A percentile compares a stretch with the other conserved stretches of the same genome.
Conservation (phyloP, 2,113 vertebrate species). For the Coregonus clupeaformis region DNA sequence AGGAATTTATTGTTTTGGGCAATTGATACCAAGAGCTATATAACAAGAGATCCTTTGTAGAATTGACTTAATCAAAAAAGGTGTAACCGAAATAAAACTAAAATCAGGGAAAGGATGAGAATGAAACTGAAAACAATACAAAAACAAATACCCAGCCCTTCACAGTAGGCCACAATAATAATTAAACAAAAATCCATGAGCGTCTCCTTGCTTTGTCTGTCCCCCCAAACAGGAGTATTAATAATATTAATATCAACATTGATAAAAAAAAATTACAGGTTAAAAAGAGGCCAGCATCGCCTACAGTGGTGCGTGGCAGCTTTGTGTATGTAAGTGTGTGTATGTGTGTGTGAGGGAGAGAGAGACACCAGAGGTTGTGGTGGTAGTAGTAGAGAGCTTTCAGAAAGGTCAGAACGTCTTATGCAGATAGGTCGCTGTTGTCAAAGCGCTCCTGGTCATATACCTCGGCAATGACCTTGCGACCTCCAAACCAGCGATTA, state of each 20-base stretch:
- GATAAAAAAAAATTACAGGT: slow-evolving; percentile 65
- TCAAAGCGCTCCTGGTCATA: slow-evolving; percentile 92
- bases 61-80: slow-evolving; percentile 22
- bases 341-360: slow-evolving; percentile 9
- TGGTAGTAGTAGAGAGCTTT: slow-evolving; percentile 4
- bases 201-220: slow-evolving; percentile 33
- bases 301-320: slow-evolving; percentile 33
- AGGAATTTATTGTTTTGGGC: slow-evolving; percentile 36
- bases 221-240: slow-evolving; percentile 53
- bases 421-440: slow-evolving; percentile 88
- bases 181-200: slow-evolving; percentile 38
- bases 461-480: slow-evolving; percentile 87
- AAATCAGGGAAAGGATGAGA: slow-evolving; percentile 21
- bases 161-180: slow-evolving; percentile 49
- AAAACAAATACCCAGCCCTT: slow-evolving; percentile 47
- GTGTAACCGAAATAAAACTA: slow-evolving; percentile 40
- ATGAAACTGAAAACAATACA: slow-evolving; percentile 34
- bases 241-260: slow-evolving; percentile 66
- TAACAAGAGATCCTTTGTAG: slow-evolving; percentile 41
- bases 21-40: slow-evolving; percentile 41
- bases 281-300: slow-evolving; percentile 54
- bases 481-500: slow-evolving; percentile 91
- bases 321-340: slow-evolving; percentile 26
- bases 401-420: slow-evolving; percentile 55
- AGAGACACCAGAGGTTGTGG: background rate